A percentile compares a stretch with the other conserved stretches of the same genome.
phyloP scores from a whole-genome alignment of 1,140 invertebrate genomes.

The Parasteatoda tepidariorum region DNA sequence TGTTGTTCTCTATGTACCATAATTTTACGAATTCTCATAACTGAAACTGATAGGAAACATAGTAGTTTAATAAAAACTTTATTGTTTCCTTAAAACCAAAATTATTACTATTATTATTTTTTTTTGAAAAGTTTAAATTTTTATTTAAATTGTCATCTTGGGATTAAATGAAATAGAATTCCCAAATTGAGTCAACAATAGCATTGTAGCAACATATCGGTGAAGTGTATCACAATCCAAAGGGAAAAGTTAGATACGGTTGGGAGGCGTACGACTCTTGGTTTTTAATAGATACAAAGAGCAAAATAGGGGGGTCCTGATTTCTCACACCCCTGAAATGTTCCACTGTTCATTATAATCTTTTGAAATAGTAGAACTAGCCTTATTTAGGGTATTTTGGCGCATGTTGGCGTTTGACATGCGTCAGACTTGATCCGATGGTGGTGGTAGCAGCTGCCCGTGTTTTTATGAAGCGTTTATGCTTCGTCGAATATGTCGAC shows the following conservation, averaged over 20 bases:
- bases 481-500: neutral
- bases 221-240: neutral
- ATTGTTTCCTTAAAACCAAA: too few relatives aligned
- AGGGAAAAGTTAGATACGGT: constrained; percentile 32
- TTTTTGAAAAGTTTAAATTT: neutral
- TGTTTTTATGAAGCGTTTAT: constrained; percentile 5
- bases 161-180: neutral
- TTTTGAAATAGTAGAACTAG: neutral
- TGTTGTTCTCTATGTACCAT: too few relatives aligned
- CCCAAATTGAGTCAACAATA: neutral
- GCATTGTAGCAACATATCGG: neutral
- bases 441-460: constrained; percentile 1
- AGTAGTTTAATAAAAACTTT: too few relatives aligned
- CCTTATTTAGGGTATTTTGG: neutral
- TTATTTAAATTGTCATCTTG: neutral
- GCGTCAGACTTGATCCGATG: neutral
- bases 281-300: neutral
- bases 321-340: constrained; percentile 45
- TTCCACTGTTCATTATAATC: constrained; percentile 9
- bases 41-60: too few relatives aligned
- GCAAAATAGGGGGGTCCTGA: neutral
- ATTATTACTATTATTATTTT: neutral
- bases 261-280: constrained; percentile 15
- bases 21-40: too few relatives aligned
- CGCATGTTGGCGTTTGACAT: neutral